Evolutionary conservation across 2,797 vertebrate genomes (phyloP).

Genomic region (Okamejei kenojei): DNA sequence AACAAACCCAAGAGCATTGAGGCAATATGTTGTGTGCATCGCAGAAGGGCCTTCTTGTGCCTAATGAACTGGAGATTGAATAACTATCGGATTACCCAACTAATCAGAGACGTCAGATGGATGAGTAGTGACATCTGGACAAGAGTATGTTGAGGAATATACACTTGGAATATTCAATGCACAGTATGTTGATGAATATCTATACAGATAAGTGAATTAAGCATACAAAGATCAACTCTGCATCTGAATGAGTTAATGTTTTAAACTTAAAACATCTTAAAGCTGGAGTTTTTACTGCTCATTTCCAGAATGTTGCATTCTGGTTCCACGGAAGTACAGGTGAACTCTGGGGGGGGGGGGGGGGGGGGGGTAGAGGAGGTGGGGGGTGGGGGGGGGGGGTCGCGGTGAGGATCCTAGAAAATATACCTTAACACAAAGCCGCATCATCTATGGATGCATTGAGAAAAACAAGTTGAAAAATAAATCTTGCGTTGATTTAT

Average conservation of each 20-base stretch:
- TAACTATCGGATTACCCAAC: slow-evolving; percentile 7
- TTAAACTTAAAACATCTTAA: not conserved
- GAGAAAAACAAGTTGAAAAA: too few species aligned
- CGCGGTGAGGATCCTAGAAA: too few species aligned
- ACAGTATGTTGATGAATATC: not conserved
- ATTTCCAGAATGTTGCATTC: not conserved
- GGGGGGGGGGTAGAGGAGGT: too few species aligned
- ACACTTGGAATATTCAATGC: not conserved
- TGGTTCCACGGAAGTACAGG: too few species aligned
- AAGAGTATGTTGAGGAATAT: not conserved
- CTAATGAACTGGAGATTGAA: slow-evolving; percentile 6
- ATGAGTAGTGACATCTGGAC: not conserved
- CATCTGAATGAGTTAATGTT: too few species aligned
- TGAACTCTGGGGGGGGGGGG: too few species aligned
- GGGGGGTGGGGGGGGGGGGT: too few species aligned
- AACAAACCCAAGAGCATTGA: slow-evolving; percentile 21
- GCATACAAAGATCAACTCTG: not conserved
- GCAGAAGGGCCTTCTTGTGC: not conserved
- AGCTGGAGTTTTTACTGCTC: not conserved
- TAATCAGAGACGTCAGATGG: not conserved
- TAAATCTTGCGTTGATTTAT: too few species aligned
- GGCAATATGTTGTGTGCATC: not conserved
- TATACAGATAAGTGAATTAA: too few species aligned
- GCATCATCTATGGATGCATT: too few species aligned
- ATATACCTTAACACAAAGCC: too few species aligned